Conservation (phyloP, 1,140 invertebrate genomes). For the Cherax destructor region DNA sequence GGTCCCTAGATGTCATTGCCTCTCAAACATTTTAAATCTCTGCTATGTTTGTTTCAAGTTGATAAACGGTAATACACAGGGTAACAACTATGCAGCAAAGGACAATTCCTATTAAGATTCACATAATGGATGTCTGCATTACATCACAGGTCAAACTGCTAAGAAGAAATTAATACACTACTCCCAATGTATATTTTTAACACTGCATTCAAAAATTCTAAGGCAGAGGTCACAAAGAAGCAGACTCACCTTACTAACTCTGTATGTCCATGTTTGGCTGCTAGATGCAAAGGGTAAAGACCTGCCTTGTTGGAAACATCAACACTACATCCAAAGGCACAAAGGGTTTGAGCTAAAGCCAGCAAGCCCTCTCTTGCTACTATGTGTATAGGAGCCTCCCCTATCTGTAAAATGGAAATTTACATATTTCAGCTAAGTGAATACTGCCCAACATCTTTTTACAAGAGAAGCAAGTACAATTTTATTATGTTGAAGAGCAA, state of each 20-base stretch:
- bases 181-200: too few species aligned
- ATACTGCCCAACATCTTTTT: neutral
- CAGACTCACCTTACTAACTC: slow-evolving; percentile 81
- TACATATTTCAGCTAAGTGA: neutral
- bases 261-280: slow-evolving; percentile 84
- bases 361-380: slow-evolving; percentile 83
- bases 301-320: slow-evolving; percentile 83
- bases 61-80: too few species aligned
- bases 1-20: too few species aligned
- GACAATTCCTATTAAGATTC: too few species aligned
- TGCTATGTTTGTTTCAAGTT: too few species aligned
- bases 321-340: slow-evolving; percentile 84
- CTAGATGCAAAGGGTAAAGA: slow-evolving; percentile 84
- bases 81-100: too few species aligned
- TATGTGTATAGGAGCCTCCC: slow-evolving; percentile 86
- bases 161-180: too few species aligned
- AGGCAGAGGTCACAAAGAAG: neutral
- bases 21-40: too few species aligned
- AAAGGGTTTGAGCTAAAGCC: slow-evolving; percentile 83
- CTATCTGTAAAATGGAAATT: slow-evolving; percentile 78
- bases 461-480: too few species aligned
- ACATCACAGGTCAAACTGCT: too few species aligned
- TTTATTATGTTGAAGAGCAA: too few species aligned
- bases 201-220: neutral
- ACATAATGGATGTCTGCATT: neutral